Evolutionary conservation across 2,797 vertebrate species (phyloP).

Genomic region (Tokudaia tokunoshimensis): DNA sequence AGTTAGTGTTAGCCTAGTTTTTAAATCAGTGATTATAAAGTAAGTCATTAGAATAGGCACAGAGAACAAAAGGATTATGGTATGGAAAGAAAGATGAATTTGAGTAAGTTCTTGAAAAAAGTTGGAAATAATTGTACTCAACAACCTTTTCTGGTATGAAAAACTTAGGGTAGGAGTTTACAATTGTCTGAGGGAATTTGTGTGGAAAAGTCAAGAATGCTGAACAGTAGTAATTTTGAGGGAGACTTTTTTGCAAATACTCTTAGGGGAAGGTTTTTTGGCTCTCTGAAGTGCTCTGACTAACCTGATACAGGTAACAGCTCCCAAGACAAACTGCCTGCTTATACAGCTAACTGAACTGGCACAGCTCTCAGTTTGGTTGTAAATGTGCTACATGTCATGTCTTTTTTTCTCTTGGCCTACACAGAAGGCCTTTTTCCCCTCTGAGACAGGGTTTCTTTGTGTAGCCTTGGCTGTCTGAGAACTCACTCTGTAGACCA

Average conservation of each 20-base stretch:
- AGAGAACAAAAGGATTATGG: constrained; percentile 46
- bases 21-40: constrained; percentile 54
- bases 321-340: background rate
- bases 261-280: background rate
- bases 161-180: constrained; percentile 33
- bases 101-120: constrained; percentile 64
- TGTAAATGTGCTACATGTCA: background rate
- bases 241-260: constrained; percentile 22
- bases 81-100: constrained; percentile 44
- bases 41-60: constrained; percentile 27
- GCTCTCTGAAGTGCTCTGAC: background rate
- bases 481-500: background rate
- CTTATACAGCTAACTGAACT: constrained; percentile 19
- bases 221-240: constrained; percentile 32
- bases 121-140: constrained; percentile 53
- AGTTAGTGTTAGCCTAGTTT: constrained; percentile 53
- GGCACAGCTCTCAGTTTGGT: background rate
- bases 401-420: constrained; percentile 27
- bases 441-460: background rate
- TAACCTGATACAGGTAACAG: background rate
- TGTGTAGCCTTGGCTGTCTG: background rate
- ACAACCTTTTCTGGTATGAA: constrained; percentile 42
- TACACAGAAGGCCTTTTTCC: background rate
- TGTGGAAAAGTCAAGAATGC: background rate
- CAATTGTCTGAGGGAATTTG: background rate